Evolutionary conservation across 2,888 invertebrate species (phyloP).

Genomic region (Cenopis cana): DNA sequence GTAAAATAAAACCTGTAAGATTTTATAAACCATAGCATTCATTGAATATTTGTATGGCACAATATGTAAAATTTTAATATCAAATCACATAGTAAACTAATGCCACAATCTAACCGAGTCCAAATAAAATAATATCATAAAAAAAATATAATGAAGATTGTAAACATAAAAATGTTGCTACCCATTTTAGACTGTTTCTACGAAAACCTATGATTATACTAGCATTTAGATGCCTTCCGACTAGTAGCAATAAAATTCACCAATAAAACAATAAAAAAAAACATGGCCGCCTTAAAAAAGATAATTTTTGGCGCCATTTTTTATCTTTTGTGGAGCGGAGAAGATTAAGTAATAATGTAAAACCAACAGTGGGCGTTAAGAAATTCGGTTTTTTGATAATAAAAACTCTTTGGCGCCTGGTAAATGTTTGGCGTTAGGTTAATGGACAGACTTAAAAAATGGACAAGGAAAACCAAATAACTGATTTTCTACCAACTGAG

Average conservation of each 20-base stretch:
- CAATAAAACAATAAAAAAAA: constrained; percentile 46
- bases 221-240: constrained; percentile 36
- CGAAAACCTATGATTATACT: constrained; percentile 43
- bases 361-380: constrained; percentile 79
- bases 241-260: constrained; percentile 48
- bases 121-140: neutral
- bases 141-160: neutral
- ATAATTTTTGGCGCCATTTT: constrained; percentile 68
- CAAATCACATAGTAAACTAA: neutral
- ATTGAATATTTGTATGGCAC: neutral
- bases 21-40: no score
- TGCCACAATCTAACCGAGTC: neutral
- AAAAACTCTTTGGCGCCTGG: constrained; percentile 47
- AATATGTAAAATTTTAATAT: neutral
- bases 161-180: constrained; percentile 20
- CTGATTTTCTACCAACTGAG: no score
- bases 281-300: constrained; percentile 56
- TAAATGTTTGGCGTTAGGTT: constrained; percentile 43
- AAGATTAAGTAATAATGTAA: constrained; percentile 77
- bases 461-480: neutral
- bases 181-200: constrained; percentile 32
- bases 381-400: constrained; percentile 47
- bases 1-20: no score
- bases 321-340: constrained; percentile 56
- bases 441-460: neutral